These are phyloP conservation scores for Eumeta japonica DNA, from an alignment of 1,140 invertebrate genomes.

Conservation along the genomic window DNA sequence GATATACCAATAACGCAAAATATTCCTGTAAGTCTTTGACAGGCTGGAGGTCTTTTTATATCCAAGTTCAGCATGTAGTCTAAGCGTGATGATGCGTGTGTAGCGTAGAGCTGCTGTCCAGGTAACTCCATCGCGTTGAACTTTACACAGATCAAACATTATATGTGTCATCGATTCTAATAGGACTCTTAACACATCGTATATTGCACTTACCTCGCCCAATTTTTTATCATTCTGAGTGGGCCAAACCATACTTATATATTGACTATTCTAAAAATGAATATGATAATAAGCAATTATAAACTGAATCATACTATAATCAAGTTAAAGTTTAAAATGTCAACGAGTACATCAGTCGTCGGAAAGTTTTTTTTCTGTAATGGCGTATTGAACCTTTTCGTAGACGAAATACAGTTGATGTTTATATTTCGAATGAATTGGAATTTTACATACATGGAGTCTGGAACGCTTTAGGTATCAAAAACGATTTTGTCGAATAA, in stretches of 20 bases:
- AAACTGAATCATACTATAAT: slow-evolving; percentile 15
- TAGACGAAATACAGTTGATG: too few relatives aligned
- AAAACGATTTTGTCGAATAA: too few relatives aligned
- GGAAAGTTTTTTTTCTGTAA: too few relatives aligned
- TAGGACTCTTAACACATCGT: too few relatives aligned
- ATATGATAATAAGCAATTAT: slow-evolving; percentile 5
- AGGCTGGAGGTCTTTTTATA: slow-evolving; percentile 30
- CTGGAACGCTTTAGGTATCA: too few relatives aligned
- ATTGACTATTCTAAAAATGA: slow-evolving; percentile 2
- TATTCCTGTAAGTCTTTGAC: slow-evolving; percentile 39
- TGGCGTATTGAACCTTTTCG: too few relatives aligned
- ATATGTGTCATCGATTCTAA: background rate
- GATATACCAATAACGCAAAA: slow-evolving; percentile 33
- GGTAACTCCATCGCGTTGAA: slow-evolving; percentile 42
- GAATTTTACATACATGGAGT: too few relatives aligned
- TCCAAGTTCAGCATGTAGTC: slow-evolving; percentile 38
- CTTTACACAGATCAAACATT: slow-evolving; percentile 13
- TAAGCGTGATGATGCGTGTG: slow-evolving; percentile 26
- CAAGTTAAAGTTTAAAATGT: too few relatives aligned
- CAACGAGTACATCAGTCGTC: too few relatives aligned
- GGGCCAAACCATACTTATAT: slow-evolving; percentile 34
- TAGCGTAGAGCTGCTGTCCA: slow-evolving; percentile 32
- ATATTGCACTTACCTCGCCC: slow-evolving; percentile 31
- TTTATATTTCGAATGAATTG: too few relatives aligned
- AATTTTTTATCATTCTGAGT: slow-evolving; percentile 28